Evolutionary conservation across 2,797 vertebrate genomes (phyloP).

Genomic region (Neopelma chrysocephalum): DNA sequence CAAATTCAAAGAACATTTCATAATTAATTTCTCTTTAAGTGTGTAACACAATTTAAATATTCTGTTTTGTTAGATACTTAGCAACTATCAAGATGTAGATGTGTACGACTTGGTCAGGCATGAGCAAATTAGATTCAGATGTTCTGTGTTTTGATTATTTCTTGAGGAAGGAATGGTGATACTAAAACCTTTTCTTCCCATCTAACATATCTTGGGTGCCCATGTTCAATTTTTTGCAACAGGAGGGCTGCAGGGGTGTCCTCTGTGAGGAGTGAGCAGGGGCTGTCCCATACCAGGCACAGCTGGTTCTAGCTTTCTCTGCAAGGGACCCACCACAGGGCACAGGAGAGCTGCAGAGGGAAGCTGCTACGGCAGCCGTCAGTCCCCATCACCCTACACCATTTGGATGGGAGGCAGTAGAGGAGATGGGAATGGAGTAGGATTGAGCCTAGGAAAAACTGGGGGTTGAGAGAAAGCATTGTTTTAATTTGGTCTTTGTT

Average conservation of each 20-base stretch:
- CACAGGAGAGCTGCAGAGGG: not conserved
- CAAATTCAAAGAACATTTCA: not conserved
- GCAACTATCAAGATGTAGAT: not conserved
- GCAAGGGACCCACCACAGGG: too few relatives aligned
- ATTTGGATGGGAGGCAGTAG: accelerated
- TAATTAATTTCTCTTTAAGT: not conserved
- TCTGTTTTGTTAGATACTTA: not conserved
- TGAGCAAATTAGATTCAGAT: not conserved
- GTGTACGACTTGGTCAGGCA: not conserved
- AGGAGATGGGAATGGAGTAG: not conserved
- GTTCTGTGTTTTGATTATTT: not conserved
- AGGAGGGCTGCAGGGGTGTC: not conserved
- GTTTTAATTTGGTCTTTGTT: not conserved
- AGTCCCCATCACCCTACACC: accelerated
- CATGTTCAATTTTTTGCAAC: not conserved
- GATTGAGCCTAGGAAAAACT: not conserved
- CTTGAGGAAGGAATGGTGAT: not conserved
- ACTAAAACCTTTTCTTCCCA: not conserved
- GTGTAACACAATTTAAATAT: not conserved
- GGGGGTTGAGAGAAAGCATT: accelerated
- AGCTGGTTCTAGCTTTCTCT: not conserved
- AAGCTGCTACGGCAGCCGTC: not conserved
- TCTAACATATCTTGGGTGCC: not conserved
- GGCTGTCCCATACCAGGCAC: not conserved
- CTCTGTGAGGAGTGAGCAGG: not conserved